Evolutionary conservation across 2,797 vertebrate species (phyloP).

Genomic region (Phaenicophaeus curvirostris): DNA sequence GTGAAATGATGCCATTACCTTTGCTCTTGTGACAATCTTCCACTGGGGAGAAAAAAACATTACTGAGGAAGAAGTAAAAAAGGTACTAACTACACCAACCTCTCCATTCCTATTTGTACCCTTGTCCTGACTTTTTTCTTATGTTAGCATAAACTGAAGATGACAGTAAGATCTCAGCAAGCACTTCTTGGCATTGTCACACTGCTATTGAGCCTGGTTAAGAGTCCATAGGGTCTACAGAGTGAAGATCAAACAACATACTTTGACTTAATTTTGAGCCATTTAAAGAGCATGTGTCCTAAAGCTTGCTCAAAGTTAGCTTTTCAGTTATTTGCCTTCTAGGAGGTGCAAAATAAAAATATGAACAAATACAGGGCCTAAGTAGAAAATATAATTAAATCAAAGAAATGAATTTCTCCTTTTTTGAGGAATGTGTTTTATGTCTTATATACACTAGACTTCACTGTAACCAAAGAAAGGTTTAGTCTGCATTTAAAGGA

Average conservation of each 20-base stretch:
- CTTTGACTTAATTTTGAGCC: background rate
- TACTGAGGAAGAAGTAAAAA: background rate
- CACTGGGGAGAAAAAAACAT: background rate
- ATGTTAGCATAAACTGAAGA: background rate
- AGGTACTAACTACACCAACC: background rate
- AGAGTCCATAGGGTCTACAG: background rate
- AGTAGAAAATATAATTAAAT: background rate
- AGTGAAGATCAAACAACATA: background rate
- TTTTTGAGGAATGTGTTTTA: background rate
- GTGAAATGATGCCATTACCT: background rate
- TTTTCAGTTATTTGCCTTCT: background rate
- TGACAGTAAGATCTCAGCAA: background rate
- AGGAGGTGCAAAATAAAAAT: background rate
- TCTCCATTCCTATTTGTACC: background rate
- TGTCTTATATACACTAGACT: background rate
- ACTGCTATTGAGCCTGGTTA: background rate
- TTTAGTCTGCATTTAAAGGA: background rate
- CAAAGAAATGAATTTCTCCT: background rate
- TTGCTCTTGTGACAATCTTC: background rate
- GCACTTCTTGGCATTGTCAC: background rate
- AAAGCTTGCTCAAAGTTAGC: background rate
- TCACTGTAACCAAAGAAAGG: background rate
- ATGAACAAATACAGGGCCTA: background rate
- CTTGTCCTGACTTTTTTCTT: background rate
- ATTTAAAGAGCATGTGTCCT: background rate